Conservation (phyloP, 2,888 invertebrate species). For the Clanis bilineata region DNA sequence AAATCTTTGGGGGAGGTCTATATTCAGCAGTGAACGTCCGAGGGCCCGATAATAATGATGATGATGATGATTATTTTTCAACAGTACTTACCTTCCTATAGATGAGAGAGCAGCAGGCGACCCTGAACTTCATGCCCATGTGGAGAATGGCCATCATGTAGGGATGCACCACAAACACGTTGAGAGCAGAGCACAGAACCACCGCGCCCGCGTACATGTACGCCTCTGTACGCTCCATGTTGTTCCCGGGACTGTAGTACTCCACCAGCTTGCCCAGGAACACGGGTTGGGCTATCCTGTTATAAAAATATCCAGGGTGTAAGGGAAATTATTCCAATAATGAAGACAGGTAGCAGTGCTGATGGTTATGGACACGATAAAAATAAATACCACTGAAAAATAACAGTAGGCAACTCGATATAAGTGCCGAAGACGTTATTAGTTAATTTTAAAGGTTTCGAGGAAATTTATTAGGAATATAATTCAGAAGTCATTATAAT, state of each 20-base stretch:
- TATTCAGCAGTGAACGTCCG: no score
- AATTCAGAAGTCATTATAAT: no score
- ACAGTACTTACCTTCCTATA: constrained; percentile 85
- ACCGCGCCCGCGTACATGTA: constrained; percentile 89
- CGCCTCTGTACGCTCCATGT: constrained; percentile 79
- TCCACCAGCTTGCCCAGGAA: constrained; percentile 84
- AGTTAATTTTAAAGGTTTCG: no score
- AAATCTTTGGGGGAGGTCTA: no score
- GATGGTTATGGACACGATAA: no score
- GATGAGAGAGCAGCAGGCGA: constrained; percentile 91
- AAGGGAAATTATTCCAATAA: no score
- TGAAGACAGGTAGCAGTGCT: no score
- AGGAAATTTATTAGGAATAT: no score
- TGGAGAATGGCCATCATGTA: constrained; percentile 92
- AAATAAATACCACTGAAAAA: no score
- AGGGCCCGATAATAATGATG: neutral
- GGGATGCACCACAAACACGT: constrained; percentile 92
- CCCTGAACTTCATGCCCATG: constrained; percentile 91
- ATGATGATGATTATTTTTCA: neutral
- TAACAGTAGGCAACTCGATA: no score
- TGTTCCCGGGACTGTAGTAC: constrained; percentile 76
- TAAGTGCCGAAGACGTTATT: no score
- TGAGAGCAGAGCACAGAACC: constrained; percentile 87
- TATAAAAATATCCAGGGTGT: no score
- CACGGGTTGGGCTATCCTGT: constrained; percentile 84